phyloP scores from a whole-genome alignment of 1,140 invertebrate species.

The Nebria ingens region DNA sequence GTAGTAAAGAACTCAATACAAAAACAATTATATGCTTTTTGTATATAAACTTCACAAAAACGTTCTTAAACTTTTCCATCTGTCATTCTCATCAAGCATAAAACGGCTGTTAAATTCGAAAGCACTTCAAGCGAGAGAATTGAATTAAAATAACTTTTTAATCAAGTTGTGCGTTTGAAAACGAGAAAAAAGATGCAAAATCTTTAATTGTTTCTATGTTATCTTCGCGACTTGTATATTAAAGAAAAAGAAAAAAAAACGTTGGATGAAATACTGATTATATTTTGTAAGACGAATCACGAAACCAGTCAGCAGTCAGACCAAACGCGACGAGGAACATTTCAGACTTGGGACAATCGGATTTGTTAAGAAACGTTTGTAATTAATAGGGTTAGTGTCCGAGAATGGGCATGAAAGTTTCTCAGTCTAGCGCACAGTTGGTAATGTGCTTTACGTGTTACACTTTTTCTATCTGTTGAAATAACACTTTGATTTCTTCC shows the following conservation, averaged over 20 bases:
- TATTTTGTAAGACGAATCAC: neutral
- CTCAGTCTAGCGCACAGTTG: neutral
- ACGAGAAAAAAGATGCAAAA: neutral
- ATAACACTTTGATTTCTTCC: no score
- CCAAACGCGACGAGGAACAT: neutral
- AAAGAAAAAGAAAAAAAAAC: neutral
- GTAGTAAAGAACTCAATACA: no score
- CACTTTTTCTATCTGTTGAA: neutral
- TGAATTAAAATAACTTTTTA: conserved; percentile 9
- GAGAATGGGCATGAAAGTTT: neutral
- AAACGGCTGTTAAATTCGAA: no score
- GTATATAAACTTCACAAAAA: no score
- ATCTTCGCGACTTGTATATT: neutral
- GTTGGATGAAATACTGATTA: neutral
- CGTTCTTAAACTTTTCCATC: no score
- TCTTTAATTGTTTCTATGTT: conserved; percentile 9
- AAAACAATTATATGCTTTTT: no score
- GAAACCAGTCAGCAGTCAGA: neutral
- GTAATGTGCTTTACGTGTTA: neutral
- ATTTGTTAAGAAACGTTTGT: neutral
- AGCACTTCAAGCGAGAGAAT: neutral
- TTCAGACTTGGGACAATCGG: conserved; percentile 5
- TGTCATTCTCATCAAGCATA: no score
- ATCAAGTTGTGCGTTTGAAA: conserved; percentile 5
- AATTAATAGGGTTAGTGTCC: conserved; percentile 4